Percentiles rank a stretch among this genome's conserved stretches.
These are phyloP conservation scores for Dastarcus helophoroides DNA, from an alignment of 2,888 invertebrate species.

Conservation along the genomic window DNA sequence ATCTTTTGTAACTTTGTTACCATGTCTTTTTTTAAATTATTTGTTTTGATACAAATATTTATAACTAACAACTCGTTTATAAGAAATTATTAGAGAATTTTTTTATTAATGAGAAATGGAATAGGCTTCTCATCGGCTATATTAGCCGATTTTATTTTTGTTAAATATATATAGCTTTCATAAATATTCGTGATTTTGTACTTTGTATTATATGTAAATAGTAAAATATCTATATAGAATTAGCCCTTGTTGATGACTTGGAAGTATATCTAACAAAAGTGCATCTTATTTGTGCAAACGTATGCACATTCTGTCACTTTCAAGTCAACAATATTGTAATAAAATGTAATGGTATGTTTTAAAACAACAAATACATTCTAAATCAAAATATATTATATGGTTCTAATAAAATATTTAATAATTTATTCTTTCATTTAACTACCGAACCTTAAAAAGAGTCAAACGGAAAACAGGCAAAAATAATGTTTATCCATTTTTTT, in stretches of 20 bases:
- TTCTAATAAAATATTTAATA: constrained; percentile 30
- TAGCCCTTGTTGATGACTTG: constrained; percentile 2
- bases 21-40: constrained; percentile 26
- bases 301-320: too few relatives aligned
- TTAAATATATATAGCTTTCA: constrained; percentile 21
- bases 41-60: constrained; percentile 16
- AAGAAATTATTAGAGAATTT: constrained; percentile 1
- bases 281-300: background rate
- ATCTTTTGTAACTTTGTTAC: constrained; percentile 34
- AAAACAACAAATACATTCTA: constrained; percentile 29
- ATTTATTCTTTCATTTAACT: too few relatives aligned
- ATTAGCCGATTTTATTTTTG: constrained; percentile 28
- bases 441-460: too few relatives aligned
- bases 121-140: constrained; percentile 23
- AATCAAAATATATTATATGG: constrained; percentile 25
- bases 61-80: constrained; percentile 6
- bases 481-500: too few relatives aligned
- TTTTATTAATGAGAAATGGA: constrained; percentile 8
- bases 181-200: constrained; percentile 31
- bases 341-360: constrained; percentile 30
- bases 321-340: constrained; percentile 24
- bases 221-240: constrained; percentile 16
- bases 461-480: too few relatives aligned
- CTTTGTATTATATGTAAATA: constrained; percentile 36
- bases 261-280: background rate